A percentile compares a stretch with the other conserved stretches of the same genome.
These are phyloP conservation scores for Alethe diademata DNA, from an alignment of 2,113 vertebrate species.

Conservation along the genomic window DNA sequence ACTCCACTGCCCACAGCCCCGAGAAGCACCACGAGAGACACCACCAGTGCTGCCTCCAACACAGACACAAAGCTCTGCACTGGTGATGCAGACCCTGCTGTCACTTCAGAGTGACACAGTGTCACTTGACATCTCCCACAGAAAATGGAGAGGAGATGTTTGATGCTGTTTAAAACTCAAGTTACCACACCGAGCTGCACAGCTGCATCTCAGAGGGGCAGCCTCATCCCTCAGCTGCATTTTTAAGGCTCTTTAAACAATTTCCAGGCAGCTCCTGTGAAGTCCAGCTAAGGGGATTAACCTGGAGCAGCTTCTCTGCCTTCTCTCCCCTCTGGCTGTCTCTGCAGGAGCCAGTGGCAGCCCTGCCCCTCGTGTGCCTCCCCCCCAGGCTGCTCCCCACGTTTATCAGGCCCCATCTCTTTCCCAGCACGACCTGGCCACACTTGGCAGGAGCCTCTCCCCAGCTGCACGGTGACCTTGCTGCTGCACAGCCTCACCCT, in stretches of 20 bases:
- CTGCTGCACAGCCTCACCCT: neutral
- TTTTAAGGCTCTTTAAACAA: neutral
- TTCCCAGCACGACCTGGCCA: neutral
- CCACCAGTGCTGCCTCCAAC: neutral
- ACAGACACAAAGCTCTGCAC: neutral
- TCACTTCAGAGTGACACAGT: neutral
- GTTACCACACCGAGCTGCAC: fast-evolving
- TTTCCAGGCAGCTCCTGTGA: neutral
- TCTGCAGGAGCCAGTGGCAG: fast-evolving
- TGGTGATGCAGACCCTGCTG: neutral
- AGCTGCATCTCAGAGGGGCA: neutral
- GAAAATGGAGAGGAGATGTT: neutral
- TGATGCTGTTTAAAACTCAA: neutral
- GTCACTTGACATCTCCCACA: neutral
- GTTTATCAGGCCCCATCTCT: neutral
- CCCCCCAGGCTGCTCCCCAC: neutral
- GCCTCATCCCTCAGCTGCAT: neutral
- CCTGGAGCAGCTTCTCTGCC: neutral
- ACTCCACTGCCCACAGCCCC: fast-evolving
- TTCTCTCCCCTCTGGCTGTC: neutral
- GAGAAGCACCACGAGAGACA: fast-evolving
- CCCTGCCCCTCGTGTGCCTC: neutral
- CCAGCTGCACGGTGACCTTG: constrained; percentile 50
- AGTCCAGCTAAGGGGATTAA: neutral
- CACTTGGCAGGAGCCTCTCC: constrained; percentile 30